These are phyloP conservation scores for Gymnosoma rotundatum DNA, from an alignment of 2,888 invertebrate species.

Conservation along the genomic window DNA sequence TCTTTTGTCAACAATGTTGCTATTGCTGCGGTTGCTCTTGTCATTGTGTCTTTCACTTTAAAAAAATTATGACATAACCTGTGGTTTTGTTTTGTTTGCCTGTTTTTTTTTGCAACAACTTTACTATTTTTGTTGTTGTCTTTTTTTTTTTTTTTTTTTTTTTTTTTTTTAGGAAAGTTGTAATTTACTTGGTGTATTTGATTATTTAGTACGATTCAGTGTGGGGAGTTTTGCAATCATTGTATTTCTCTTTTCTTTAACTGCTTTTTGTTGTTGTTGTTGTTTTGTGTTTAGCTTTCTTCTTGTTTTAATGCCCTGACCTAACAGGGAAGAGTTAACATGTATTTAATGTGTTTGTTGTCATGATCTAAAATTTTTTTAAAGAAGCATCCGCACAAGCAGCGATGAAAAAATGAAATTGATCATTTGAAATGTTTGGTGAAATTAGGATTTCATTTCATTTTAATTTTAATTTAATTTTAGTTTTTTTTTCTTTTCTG, in stretches of 20 bases:
- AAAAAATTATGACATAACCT: slow-evolving; percentile 67
- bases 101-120: slow-evolving; percentile 13
- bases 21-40: slow-evolving; percentile 6
- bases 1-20: slow-evolving; percentile 11
- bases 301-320: slow-evolving; percentile 55
- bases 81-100: slow-evolving; percentile 48
- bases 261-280: slow-evolving; percentile 9
- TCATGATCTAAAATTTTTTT: slow-evolving; percentile 58
- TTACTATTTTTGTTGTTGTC: slow-evolving; percentile 24
- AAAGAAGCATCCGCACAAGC: slow-evolving; percentile 16
- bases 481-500: neutral
- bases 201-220: slow-evolving; percentile 38
- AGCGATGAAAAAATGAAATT: slow-evolving; percentile 50
- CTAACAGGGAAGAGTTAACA: slow-evolving; percentile 64
- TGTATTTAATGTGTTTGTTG: slow-evolving; percentile 52
- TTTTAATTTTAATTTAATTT: neutral
- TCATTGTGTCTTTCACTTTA: slow-evolving; percentile 51
- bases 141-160: neutral
- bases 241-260: slow-evolving; percentile 43
- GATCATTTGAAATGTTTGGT: slow-evolving; percentile 68
- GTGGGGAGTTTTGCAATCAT: slow-evolving; percentile 68
- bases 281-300: slow-evolving; percentile 42
- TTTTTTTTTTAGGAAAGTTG: slow-evolving; percentile 63
- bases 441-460: slow-evolving; percentile 68
- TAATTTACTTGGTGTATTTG: slow-evolving; percentile 38